Evolutionary conservation across 2,888 invertebrate genomes (phyloP).

Genomic region (Andrena bicolor): DNA sequence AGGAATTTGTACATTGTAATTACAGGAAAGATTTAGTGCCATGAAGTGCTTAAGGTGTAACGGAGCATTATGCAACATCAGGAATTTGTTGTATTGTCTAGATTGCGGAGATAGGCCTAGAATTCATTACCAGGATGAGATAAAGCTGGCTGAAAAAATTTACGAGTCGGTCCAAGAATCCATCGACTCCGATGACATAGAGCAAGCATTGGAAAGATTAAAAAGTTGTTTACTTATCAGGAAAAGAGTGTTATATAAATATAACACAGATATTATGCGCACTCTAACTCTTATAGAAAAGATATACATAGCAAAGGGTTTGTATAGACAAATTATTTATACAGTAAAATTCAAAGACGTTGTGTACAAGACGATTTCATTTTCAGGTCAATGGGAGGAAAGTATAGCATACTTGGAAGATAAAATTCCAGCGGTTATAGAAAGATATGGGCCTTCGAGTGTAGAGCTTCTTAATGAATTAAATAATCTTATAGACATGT

Average conservation of each 20-base stretch:
- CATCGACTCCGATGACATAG: slow-evolving; percentile 72
- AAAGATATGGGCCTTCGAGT: slow-evolving; percentile 88
- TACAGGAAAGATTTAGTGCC: slow-evolving; percentile 84
- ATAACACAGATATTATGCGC: slow-evolving; percentile 85
- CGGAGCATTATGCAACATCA: slow-evolving; percentile 75
- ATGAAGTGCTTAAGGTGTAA: slow-evolving; percentile 84
- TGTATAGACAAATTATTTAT: slow-evolving; percentile 47
- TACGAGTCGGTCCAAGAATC: slow-evolving; percentile 69
- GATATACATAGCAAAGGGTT: slow-evolving; percentile 86
- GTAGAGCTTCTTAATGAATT: slow-evolving; percentile 89
- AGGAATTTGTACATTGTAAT: not conserved
- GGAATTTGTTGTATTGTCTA: slow-evolving; percentile 77
- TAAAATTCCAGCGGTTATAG: slow-evolving; percentile 87
- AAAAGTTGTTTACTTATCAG: slow-evolving; percentile 85
- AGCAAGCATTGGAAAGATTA: slow-evolving; percentile 84
- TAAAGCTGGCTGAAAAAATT: slow-evolving; percentile 80
- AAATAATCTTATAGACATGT: slow-evolving; percentile 88
- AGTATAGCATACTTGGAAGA: slow-evolving; percentile 85
- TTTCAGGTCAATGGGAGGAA: slow-evolving; percentile 84
- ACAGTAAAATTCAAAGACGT: not conserved
- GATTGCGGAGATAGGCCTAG: slow-evolving; percentile 76
- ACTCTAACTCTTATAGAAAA: slow-evolving; percentile 86
- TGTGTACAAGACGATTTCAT: not conserved
- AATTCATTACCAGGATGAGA: slow-evolving; percentile 74
- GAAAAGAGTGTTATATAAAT: slow-evolving; percentile 85